A percentile compares a stretch with the other conserved stretches of the same genome.
Evolutionary conservation across 2,113 vertebrate species (phyloP).

Genomic region (Ariopsis seemanni): DNA sequence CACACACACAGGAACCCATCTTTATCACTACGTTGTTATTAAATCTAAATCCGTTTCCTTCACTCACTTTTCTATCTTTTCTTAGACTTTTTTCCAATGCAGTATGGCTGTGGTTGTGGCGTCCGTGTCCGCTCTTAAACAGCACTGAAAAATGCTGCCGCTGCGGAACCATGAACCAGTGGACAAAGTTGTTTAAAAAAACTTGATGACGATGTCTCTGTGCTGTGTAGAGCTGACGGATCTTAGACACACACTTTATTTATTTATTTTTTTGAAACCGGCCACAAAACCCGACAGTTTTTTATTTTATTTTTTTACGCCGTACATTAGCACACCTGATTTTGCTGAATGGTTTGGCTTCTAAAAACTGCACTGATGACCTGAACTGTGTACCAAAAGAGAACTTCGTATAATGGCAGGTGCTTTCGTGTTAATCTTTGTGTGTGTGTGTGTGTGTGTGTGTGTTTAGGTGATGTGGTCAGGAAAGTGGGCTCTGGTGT

Average conservation of each 20-base stretch:
- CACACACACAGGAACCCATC: background rate
- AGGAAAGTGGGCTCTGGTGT: conserved; percentile 94
- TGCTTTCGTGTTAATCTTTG: background rate
- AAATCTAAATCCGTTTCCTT: background rate
- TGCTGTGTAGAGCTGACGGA: background rate
- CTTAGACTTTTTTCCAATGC: background rate
- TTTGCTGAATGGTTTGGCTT: background rate
- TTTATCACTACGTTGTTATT: background rate
- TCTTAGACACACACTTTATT: background rate
- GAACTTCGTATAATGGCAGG: too few species aligned
- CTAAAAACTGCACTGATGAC: background rate
- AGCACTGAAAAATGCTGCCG: background rate
- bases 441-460: background rate
- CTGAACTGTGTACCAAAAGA: background rate
- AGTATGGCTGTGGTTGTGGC: background rate
- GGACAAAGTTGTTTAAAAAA: background rate
- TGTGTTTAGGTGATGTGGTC: conserved; percentile 90
- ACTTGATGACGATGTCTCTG: background rate
- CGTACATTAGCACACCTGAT: background rate
- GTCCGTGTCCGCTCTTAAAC: background rate
- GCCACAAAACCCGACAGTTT: background rate
- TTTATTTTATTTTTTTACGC: background rate
- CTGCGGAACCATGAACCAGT: background rate
- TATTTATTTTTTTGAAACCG: background rate
- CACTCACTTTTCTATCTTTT: background rate